Evolutionary conservation across 1,140 invertebrate species (phyloP).

Genomic region (Zaprionus africanus): DNA sequence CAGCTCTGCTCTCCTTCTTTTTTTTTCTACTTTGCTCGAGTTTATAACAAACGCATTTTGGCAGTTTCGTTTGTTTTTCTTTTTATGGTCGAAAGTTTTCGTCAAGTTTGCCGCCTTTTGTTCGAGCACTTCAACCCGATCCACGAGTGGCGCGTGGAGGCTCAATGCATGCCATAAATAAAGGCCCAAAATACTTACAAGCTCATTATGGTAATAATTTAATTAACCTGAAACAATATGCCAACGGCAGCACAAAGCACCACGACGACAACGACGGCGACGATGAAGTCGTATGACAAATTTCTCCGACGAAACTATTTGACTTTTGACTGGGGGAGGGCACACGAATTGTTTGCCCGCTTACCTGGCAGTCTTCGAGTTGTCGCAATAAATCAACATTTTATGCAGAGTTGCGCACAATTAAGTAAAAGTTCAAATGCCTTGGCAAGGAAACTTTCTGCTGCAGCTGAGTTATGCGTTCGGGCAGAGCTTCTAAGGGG

Average conservation of each 20-base stretch:
- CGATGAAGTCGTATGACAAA: constrained; percentile 69
- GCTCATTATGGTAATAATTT: constrained; percentile 83
- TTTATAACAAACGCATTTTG: constrained; percentile 77
- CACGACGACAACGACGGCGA: constrained; percentile 37
- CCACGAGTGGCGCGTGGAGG: too few species aligned
- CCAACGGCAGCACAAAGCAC: constrained; percentile 44
- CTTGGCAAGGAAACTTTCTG: constrained; percentile 25
- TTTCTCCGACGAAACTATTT: constrained; percentile 79
- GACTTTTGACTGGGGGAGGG: constrained; percentile 67
- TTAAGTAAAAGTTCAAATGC: constrained; percentile 76
- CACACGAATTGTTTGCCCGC: constrained; percentile 40
- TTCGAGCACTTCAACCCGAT: constrained; percentile 6
- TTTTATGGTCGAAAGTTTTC: constrained; percentile 56
- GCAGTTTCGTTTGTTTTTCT: constrained; percentile 21
- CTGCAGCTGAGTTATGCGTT: constrained; percentile 22
- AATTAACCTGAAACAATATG: constrained; percentile 83
- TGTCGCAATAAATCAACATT: constrained; percentile 80
- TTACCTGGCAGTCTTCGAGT: constrained; percentile 53
- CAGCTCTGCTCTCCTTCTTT: constrained; percentile 33
- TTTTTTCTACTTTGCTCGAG: constrained; percentile 1
- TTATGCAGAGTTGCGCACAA: constrained; percentile 79
- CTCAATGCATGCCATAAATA: constrained; percentile 74
- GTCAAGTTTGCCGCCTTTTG: constrained; percentile 63
- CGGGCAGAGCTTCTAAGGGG: too few species aligned
- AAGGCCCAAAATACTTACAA: constrained; percentile 71